Percentiles rank a stretch among this genome's conserved stretches.
phyloP scores from a whole-genome alignment of 2,113 vertebrate species.

The Neodontobutis hainanensis region DNA sequence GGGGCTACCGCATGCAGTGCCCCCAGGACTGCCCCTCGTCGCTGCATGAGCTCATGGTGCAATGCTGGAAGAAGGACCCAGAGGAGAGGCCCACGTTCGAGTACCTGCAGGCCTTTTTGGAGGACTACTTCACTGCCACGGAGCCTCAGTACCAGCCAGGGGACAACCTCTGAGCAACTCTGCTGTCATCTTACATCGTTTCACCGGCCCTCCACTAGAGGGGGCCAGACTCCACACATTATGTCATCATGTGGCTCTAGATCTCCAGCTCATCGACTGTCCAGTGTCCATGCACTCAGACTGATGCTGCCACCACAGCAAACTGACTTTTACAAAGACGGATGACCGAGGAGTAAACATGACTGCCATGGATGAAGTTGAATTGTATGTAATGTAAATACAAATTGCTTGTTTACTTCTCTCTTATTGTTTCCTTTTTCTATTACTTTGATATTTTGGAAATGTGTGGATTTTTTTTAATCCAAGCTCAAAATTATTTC shows the following conservation, averaged over 20 bases:
- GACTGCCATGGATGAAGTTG: constrained; percentile 77
- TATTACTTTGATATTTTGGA: constrained; percentile 74
- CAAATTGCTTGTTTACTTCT: constrained; percentile 93
- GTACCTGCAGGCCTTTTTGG: constrained; percentile 98
- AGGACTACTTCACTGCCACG: constrained; percentile 99
- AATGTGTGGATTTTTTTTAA: constrained; percentile 61
- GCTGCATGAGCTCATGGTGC: constrained; percentile 99
- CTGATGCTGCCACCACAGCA: constrained; percentile 20
- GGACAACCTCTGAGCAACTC: constrained; percentile 91
- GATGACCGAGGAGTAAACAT: constrained; percentile 36
- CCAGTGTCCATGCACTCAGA: constrained; percentile 28
- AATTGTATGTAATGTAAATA: constrained; percentile 98
- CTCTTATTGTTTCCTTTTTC: constrained; percentile 82
- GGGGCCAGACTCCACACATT: constrained; percentile 38
- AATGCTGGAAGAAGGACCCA: constrained; percentile 99
- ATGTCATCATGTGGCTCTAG: constrained; percentile 39
- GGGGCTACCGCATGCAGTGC: constrained; percentile 97
- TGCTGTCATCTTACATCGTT: constrained; percentile 47
- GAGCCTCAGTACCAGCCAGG: constrained; percentile 99
- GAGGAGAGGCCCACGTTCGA: constrained; percentile 98
- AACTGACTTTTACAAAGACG: constrained; percentile 45
- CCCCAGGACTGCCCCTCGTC: constrained; percentile 98
- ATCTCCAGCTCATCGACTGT: constrained; percentile 54
- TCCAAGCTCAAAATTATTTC: constrained; percentile 49
- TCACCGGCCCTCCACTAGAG: constrained; percentile 53